Percentiles rank a stretch among this genome's conserved stretches.
Conservation (phyloP, 2,113 vertebrate genomes). For the Capra hircus region DNA sequence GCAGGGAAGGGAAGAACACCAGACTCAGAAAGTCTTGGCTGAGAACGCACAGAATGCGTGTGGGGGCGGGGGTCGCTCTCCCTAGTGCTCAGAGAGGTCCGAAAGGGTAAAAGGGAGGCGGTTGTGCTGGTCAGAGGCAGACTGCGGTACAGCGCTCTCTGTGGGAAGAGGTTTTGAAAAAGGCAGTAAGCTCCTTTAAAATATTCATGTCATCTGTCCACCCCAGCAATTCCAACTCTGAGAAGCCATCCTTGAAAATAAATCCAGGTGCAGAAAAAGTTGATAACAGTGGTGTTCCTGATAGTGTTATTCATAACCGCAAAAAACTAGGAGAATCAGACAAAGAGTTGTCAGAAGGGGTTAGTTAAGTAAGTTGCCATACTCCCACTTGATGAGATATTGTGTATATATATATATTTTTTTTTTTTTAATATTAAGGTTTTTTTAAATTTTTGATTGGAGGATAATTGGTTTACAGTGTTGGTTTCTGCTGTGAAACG, state of each 20-base stretch:
- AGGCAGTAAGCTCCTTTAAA: neutral
- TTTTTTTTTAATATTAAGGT: neutral
- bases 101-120: accelerated
- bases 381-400: neutral
- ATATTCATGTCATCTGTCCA: neutral
- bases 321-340: neutral
- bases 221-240: neutral
- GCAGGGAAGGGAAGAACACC: neutral
- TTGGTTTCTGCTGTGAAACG: neutral
- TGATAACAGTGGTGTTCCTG: accelerated
- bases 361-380: neutral
- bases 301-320: too few relatives aligned
- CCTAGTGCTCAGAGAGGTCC: neutral
- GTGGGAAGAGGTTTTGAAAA: neutral
- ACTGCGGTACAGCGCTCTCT: accelerated
- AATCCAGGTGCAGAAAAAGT: neutral
- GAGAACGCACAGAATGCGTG: too few relatives aligned
- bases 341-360: neutral
- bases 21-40: neutral
- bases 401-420: accelerated
- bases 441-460: neutral
- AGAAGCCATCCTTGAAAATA: neutral
- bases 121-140: neutral
- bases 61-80: neutral
- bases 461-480: neutral